A percentile compares a stretch with the other conserved stretches of the same genome.
phyloP scores from a whole-genome alignment of 1,140 invertebrate genomes.

The Camponotus pennsylvanicus region DNA sequence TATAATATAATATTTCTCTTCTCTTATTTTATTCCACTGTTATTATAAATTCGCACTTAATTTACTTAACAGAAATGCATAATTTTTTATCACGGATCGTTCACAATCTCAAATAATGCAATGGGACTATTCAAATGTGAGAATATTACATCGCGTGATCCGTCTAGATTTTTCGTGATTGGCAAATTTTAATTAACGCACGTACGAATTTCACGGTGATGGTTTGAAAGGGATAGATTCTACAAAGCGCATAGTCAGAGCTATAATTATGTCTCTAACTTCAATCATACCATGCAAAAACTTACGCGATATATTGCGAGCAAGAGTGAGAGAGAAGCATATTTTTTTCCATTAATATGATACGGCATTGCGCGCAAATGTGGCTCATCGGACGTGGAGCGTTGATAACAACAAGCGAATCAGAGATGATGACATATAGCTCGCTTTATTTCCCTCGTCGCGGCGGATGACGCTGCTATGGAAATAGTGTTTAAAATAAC shows the following conservation, averaged over 20 bases:
- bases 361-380: conserved; percentile 20
- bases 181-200: conserved; percentile 20
- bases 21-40: not conserved
- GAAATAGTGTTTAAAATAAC: conserved; percentile 27
- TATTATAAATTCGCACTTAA: not conserved
- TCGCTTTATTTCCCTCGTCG: conserved; percentile 53
- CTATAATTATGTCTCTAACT: conserved; percentile 35
- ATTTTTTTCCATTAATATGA: conserved; percentile 56
- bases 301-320: not conserved
- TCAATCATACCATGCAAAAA: conserved; percentile 27
- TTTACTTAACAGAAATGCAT: not conserved
- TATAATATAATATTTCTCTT: not conserved
- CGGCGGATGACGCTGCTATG: not conserved
- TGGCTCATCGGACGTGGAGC: not conserved
- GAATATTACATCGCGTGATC: not conserved
- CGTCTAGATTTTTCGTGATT: conserved; percentile 3
- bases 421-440: conserved; percentile 20
- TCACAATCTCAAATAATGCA: not conserved
- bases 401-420: conserved; percentile 47
- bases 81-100: not conserved
- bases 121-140: not conserved
- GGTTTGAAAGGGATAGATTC: not conserved
- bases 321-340: not conserved
- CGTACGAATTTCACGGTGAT: conserved; percentile 6
- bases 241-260: too few species aligned